Evolutionary conservation across 2,113 vertebrate species (phyloP).

Genomic region (Aptenodytes forsteri): DNA sequence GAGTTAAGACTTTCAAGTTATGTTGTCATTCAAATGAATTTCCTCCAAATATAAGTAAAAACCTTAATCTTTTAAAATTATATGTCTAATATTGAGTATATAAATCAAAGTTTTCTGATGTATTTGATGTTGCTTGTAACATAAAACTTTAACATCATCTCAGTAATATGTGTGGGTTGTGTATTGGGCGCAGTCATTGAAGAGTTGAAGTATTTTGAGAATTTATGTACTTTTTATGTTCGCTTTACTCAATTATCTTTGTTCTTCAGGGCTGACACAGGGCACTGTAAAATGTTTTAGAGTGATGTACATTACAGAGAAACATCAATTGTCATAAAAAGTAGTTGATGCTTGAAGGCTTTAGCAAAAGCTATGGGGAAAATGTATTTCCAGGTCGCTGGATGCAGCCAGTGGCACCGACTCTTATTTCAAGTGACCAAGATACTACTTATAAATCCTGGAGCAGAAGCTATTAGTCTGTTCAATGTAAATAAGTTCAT

Average conservation of each 20-base stretch:
- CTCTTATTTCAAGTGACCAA: not conserved
- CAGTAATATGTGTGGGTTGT: not conserved
- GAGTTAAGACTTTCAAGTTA: not conserved
- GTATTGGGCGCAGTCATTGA: not conserved
- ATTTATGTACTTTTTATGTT: not conserved
- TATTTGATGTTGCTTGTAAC: not conserved
- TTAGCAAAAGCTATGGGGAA: not conserved
- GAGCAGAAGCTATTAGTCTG: not conserved
- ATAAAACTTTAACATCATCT: not conserved
- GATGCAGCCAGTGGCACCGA: not conserved
- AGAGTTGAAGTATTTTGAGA: not conserved
- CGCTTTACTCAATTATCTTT: not conserved
- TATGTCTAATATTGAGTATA: not conserved
- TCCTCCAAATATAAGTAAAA: not conserved
- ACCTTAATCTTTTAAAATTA: not conserved
- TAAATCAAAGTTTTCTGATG: not conserved
- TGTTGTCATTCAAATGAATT: not conserved
- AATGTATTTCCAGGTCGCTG: slow-evolving; percentile 1
- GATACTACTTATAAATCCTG: not conserved
- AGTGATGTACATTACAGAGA: not conserved
- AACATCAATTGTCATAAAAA: not conserved
- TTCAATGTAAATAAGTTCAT: not conserved
- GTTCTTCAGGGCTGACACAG: not conserved
- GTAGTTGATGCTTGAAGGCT: not conserved
- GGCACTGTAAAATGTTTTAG: not conserved